phyloP scores from a whole-genome alignment of 2,888 invertebrate species.

The Brachyptera putata region DNA sequence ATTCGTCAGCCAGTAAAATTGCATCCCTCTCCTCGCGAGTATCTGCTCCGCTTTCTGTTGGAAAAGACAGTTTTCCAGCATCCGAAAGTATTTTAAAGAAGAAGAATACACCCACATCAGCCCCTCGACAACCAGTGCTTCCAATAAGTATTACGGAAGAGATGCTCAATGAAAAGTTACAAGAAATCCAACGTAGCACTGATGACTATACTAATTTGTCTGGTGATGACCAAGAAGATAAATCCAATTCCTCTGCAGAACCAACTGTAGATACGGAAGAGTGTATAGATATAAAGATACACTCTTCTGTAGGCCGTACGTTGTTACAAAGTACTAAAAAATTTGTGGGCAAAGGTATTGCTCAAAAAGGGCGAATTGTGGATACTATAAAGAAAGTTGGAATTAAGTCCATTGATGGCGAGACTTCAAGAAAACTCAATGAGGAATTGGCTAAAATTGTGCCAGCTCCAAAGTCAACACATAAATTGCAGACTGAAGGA shows the following conservation, averaged over 20 bases:
- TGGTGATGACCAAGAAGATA: background rate
- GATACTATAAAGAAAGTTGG: background rate
- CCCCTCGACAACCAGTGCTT: background rate
- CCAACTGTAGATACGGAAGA: background rate
- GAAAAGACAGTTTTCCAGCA: background rate
- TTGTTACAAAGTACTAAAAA: background rate
- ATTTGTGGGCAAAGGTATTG: background rate
- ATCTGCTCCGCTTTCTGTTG: background rate
- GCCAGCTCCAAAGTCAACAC: too few relatives aligned
- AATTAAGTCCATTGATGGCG: too few relatives aligned
- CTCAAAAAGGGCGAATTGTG: background rate
- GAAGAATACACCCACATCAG: background rate
- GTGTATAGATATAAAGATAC: background rate
- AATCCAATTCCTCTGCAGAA: conserved; percentile 4
- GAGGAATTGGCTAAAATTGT: too few relatives aligned
- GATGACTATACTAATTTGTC: conserved; percentile 4
- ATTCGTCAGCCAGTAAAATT: background rate
- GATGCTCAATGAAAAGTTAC: conserved; percentile 27
- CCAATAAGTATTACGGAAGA: background rate
- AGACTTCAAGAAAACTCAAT: too few relatives aligned
- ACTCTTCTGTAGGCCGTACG: too few relatives aligned
- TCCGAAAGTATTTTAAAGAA: background rate
- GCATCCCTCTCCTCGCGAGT: too few relatives aligned
- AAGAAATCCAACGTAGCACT: conserved; percentile 22
- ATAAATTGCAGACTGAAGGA: background rate